Evolutionary conservation across 2,797 vertebrate genomes (phyloP), one percentile per base, ranked within the genome.

Genomic region (Jordanella pulchra): DNA sequence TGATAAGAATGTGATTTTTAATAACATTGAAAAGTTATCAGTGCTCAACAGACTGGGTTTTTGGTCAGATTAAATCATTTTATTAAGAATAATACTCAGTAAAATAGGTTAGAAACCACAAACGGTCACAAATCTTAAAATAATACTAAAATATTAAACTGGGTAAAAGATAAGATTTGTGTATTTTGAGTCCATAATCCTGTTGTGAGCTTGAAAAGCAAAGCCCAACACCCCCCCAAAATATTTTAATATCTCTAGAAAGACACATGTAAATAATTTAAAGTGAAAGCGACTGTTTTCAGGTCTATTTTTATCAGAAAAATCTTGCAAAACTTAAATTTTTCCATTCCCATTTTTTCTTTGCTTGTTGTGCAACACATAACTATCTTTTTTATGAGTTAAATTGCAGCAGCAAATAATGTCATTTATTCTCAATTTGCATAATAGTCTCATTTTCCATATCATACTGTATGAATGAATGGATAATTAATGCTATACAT

Each of bases 1-100:
- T 61, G 58, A 61, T 39, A 61, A 61, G 32, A 61, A 61, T 61
- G 56, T 21, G 17, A 58, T 35, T 60, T 39, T 39, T 13, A 61
- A 61, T 39, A 61, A 61, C 32, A 23, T 39, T n/a, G 58, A 61
- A 61, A 61, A 61, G 21, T 61, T 61, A 39, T 39, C 32, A 39
- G 58, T 12, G 21, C 32, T 61, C 32, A 61, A 39, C 58, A 61
- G 21, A 61, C 11, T 61, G 58, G 32, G 30, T 39, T 61, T 61
- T 39, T 61, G 32, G 58, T 39, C 32, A 61, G 32, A 61, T 39
- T 61, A 13, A 10, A 6, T 61, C 9, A 51, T 51, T 51, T n/a
- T 51, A 51, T 51, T 10, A 51, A n/a, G 10, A 51, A 9, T n/a
- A n/a, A 51, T 51, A 51, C 48, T 51, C 48, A 51, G 50, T 51